Conservation (phyloP, 2,113 vertebrate genomes). For the Atlantisia rogersi region DNA sequence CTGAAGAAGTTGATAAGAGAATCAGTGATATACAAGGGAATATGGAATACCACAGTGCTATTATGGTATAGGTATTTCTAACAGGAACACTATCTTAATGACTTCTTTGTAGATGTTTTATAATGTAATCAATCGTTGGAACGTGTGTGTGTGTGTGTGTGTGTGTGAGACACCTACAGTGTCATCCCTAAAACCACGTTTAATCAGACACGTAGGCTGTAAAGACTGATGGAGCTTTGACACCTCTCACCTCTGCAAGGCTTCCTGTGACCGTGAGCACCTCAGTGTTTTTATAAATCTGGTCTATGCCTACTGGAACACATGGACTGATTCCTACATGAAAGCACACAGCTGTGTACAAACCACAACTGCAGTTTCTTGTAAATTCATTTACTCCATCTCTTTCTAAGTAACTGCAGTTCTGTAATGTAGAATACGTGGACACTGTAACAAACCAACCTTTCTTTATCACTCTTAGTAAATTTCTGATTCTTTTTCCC, state of each 20-base stretch:
- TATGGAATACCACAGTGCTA: background rate
- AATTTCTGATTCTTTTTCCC: background rate
- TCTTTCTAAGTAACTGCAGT: background rate
- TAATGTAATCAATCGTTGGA: background rate
- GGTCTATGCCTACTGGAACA: background rate
- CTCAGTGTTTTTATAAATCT: background rate
- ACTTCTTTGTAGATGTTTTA: conserved; percentile 10
- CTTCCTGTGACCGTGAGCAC: background rate
- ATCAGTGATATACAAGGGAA: conserved; percentile 24
- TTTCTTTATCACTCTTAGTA: background rate
- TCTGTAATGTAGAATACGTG: background rate
- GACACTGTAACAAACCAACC: background rate
- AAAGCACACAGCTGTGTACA: background rate
- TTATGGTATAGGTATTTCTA: background rate
- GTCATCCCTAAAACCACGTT: background rate
- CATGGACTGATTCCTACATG: background rate
- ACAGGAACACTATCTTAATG: background rate
- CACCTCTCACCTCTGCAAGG: background rate
- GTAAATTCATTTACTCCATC: background rate
- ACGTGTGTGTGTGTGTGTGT: accelerated
- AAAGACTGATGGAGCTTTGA: background rate
- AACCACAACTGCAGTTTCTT: background rate
- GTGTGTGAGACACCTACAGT: background rate
- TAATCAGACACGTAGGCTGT: background rate
- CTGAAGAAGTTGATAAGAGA: conserved; percentile 18